These are phyloP conservation scores for Paratrypauchen microcephalus DNA, from an alignment of 2,797 vertebrate species.

Conservation along the genomic window DNA sequence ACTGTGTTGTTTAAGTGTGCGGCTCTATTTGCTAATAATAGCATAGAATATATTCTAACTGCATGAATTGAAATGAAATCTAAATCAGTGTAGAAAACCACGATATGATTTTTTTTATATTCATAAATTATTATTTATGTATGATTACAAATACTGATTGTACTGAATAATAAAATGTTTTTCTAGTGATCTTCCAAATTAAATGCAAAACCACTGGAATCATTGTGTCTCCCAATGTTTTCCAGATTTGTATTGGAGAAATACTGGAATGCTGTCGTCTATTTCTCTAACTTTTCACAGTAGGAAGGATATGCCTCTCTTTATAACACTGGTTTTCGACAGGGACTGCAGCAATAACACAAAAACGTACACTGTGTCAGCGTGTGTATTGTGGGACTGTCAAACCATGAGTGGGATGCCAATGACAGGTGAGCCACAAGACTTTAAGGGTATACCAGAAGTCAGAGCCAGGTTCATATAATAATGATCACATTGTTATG, in stretches of 20 bases:
- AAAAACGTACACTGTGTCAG: conserved; percentile 26
- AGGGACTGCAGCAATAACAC: conserved; percentile 23
- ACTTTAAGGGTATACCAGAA: conserved; percentile 7
- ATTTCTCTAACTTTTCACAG: conserved; percentile 16
- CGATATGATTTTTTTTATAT: too few species aligned
- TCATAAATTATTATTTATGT: too few species aligned
- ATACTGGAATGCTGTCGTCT: background rate
- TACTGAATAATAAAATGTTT: background rate
- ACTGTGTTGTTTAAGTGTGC: too few species aligned
- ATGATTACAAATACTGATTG: too few species aligned
- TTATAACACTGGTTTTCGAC: conserved; percentile 30
- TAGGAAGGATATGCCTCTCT: conserved; percentile 1
- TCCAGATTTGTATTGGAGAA: background rate
- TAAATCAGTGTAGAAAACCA: too few species aligned
- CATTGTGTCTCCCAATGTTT: background rate
- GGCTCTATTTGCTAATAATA: too few species aligned
- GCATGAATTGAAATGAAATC: too few species aligned
- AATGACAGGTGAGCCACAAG: conserved; percentile 11
- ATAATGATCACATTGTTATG: background rate
- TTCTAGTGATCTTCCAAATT: background rate
- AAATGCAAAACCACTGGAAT: background rate
- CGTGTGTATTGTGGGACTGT: conserved; percentile 13
- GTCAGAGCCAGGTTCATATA: conserved; percentile 1
- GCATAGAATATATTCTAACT: too few species aligned
- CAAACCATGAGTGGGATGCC: conserved; percentile 16